phyloP scores from a whole-genome alignment of 2,797 vertebrate genomes.

The Sebastiscus tertius region DNA sequence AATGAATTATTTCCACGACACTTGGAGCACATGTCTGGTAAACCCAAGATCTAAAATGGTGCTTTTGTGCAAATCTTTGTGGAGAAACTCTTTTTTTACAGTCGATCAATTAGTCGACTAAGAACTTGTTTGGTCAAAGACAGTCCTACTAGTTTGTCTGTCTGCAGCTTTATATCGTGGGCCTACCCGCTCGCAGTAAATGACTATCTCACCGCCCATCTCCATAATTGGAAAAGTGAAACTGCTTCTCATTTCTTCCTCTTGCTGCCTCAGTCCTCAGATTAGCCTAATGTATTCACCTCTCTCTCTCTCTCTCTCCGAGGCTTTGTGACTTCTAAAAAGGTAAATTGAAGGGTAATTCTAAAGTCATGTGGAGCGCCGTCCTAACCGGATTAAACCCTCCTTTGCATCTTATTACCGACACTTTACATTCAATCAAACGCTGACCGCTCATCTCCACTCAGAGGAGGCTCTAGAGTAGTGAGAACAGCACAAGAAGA shows the following conservation, averaged over 20 bases:
- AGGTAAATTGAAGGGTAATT: constrained; percentile 49
- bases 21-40: neutral
- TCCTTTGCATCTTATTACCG: constrained; percentile 44
- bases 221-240: constrained; percentile 24
- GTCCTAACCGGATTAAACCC: constrained; percentile 47
- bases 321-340: constrained; percentile 33
- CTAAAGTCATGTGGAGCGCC: constrained; percentile 24
- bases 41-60: too few relatives aligned
- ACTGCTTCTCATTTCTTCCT: constrained; percentile 29
- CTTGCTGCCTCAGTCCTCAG: constrained; percentile 4
- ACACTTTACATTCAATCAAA: constrained; percentile 46
- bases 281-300: constrained; percentile 58
- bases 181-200: constrained; percentile 2
- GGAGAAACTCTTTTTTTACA: too few relatives aligned
- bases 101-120: too few relatives aligned
- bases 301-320: constrained; percentile 2
- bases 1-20: neutral
- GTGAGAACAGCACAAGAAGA: constrained; percentile 4
- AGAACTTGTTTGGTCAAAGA: too few relatives aligned
- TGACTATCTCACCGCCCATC: constrained; percentile 3
- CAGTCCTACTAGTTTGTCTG: neutral
- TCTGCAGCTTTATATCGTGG: neutral
- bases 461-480: constrained; percentile 8
- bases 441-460: neutral
- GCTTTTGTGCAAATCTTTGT: too few relatives aligned